These are phyloP conservation scores for Phoenicopterus ruber DNA, from an alignment of 2,113 vertebrate species.

Conservation along the genomic window DNA sequence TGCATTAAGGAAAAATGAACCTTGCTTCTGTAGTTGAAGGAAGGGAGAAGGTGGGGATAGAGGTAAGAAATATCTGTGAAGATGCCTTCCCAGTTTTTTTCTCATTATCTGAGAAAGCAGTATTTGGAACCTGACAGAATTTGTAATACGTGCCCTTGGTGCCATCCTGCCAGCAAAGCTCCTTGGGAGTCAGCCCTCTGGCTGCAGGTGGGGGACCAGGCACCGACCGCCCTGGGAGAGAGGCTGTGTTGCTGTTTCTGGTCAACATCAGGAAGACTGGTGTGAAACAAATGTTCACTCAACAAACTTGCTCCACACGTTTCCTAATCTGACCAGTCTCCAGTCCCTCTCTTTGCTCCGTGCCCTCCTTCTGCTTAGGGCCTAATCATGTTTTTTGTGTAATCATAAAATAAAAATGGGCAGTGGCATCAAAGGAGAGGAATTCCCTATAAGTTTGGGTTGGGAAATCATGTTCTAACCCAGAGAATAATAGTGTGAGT, in stretches of 20 bases:
- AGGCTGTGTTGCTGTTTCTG: background rate
- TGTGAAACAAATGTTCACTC: background rate
- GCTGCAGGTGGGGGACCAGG: background rate
- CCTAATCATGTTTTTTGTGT: background rate
- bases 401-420: background rate
- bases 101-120: background rate
- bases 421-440: background rate
- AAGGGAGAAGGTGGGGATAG: background rate
- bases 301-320: background rate
- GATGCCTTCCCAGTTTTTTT: background rate
- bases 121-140: background rate
- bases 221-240: background rate
- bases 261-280: background rate
- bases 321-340: background rate
- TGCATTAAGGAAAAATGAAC: slow-evolving; percentile 16
- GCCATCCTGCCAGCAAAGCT: background rate
- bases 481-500: background rate
- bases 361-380: background rate
- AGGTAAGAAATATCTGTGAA: background rate
- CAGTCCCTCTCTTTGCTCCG: background rate
- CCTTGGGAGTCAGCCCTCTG: background rate
- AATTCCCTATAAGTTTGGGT: background rate
- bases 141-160: background rate
- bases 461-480: background rate
- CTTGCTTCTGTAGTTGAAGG: background rate